Evolutionary conservation across 2,113 vertebrate species (phyloP), one percentile per base, ranked within the genome.

Genomic region (Malurus alboscapulatus): DNA sequence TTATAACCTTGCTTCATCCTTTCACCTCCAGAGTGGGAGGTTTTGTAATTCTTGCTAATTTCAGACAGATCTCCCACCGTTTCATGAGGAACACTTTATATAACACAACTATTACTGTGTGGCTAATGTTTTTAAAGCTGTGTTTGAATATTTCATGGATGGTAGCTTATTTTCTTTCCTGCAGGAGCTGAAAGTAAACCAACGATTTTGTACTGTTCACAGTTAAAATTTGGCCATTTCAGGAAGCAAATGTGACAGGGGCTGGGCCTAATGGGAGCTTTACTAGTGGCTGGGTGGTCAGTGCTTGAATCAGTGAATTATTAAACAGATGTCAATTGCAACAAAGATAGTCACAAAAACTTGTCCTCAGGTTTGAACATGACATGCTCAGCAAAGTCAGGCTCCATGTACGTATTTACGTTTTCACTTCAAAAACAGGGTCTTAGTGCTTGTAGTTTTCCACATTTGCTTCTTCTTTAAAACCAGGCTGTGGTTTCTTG

Each of bases 1-100:
- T 97, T 92, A 93, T 87, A 96, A 93, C 94, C 86, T 95, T 93
- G 65, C 59, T 84, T 95, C 81, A 89, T 96, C 92, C 92, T 96
- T 96, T 94, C 90, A 95, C 95, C 92, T 90, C 93, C 93, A 83
- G 92, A 96, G 95, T 96, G 76, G 94, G 94, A 95, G 92, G 94
- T 94, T 97, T 96, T 95, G 79, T 94, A 96, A 80, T 91, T 88
- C 93, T 78, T 93, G 92, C 40, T 95, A 95, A 94, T 95, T 96
- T 94, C 92, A 95, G 88, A 67, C 58, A 72, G 69, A 82, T 87
- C 59, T 96, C 93, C 90, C 89, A 94, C 95, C 87, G 48, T 65
- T 96, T 92, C 87, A 89, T 79, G 79, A 96, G 73, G 76, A 95
- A 86, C 68, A 58, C 57, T 91, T 97, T 96, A 96, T 32, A 61